Evolutionary conservation across 30 jellyfish, hydroid and myxozoan genomes (phyloP).

Genomic region (Cassiopea xamachana): DNA sequence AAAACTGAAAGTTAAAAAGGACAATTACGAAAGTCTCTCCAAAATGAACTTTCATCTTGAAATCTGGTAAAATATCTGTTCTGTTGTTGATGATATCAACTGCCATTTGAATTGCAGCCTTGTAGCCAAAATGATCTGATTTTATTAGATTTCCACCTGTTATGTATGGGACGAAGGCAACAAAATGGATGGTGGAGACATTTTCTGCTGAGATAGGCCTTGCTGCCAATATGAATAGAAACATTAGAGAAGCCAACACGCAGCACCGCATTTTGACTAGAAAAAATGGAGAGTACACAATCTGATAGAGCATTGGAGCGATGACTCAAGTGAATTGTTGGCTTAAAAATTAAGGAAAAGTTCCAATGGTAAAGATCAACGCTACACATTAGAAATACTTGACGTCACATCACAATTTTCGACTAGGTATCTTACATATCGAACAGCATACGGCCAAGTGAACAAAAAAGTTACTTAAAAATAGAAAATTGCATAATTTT

Average conservation of each 20-base stretch:
- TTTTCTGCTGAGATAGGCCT: constrained; percentile 13
- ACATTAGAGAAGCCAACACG: background rate
- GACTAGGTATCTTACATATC: too few species aligned
- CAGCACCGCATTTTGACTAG: background rate
- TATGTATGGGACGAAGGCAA: constrained; percentile 72
- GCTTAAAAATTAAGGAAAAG: too few species aligned
- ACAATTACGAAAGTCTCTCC: constrained; percentile 70
- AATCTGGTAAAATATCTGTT: constrained; percentile 54
- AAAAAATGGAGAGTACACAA: too few species aligned
- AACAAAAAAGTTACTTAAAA: too few species aligned
- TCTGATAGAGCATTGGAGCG: too few species aligned
- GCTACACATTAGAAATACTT: too few species aligned
- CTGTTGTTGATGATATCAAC: constrained; percentile 70
- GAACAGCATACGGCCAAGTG: too few species aligned
- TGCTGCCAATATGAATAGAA: background rate
- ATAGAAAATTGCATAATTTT: too few species aligned
- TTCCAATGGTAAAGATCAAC: too few species aligned
- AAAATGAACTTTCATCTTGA: constrained; percentile 45
- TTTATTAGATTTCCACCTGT: background rate
- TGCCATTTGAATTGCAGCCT: constrained; percentile 76
- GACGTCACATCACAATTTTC: too few species aligned
- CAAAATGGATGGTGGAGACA: constrained; percentile 42
- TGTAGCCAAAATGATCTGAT: constrained; percentile 74
- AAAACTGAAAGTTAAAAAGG: background rate
- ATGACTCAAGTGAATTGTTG: too few species aligned